Evolutionary conservation across 1,140 invertebrate genomes (phyloP).

Genomic region (Neodiprion pinetum): DNA sequence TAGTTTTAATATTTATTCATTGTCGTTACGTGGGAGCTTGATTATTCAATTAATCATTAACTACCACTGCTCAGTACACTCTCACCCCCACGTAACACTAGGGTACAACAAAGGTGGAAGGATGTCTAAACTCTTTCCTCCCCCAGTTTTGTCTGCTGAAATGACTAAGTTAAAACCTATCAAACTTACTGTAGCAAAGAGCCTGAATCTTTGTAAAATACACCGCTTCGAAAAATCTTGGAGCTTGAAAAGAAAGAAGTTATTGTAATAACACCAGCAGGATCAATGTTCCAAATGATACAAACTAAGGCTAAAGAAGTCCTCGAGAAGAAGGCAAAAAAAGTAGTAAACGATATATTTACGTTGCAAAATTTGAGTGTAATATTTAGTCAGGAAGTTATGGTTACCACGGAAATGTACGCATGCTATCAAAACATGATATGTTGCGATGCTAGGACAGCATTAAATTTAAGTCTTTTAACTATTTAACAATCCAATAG

Average conservation of each 20-base stretch:
- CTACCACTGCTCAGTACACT: too few relatives aligned
- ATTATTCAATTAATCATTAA: too few relatives aligned
- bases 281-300: slow-evolving; percentile 6
- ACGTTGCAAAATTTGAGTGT: slow-evolving; percentile 17
- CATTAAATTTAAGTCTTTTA: too few relatives aligned
- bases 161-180: too few relatives aligned
- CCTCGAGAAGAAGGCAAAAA: slow-evolving; percentile 9
- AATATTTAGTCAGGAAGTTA: slow-evolving; percentile 22
- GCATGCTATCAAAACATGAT: slow-evolving; percentile 1
- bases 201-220: not conserved
- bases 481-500: too few relatives aligned
- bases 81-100: too few relatives aligned
- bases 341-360: slow-evolving; percentile 21
- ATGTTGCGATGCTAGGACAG: not conserved
- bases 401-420: slow-evolving; percentile 15
- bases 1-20: too few relatives aligned
- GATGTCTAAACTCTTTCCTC: too few relatives aligned
- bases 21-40: too few relatives aligned
- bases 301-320: not conserved
- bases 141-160: too few relatives aligned
- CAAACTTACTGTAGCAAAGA: too few relatives aligned
- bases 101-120: too few relatives aligned
- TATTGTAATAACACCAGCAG: slow-evolving; percentile 19
- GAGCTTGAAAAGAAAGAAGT: slow-evolving; percentile 21
- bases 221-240: slow-evolving; percentile 16